Conservation (phyloP, 2,797 vertebrate species). For the Aldrovandia affinis region DNA sequence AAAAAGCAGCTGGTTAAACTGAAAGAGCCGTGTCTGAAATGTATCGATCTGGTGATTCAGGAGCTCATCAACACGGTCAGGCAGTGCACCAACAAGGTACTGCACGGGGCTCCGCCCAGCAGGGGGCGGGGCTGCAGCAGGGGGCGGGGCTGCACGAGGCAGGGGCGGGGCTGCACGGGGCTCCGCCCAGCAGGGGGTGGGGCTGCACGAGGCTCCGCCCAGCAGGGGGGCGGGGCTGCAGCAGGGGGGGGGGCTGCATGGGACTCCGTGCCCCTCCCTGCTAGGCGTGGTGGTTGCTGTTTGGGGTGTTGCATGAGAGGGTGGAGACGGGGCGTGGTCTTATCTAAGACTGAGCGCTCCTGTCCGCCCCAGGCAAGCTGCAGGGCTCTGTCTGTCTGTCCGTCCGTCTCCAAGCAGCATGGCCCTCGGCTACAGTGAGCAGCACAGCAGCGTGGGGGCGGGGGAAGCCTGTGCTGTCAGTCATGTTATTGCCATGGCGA, state of each 20-base stretch:
- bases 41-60: slow-evolving; percentile 97
- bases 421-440: too few relatives aligned
- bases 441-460: too few relatives aligned
- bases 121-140: slow-evolving; percentile 25
- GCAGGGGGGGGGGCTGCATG: slow-evolving; percentile 29
- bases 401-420: too few relatives aligned
- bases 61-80: slow-evolving; percentile 96
- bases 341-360: slow-evolving; percentile 19
- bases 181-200: slow-evolving; percentile 47
- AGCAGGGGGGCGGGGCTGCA: slow-evolving; percentile 48
- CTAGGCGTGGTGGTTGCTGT: slow-evolving; percentile 44
- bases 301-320: slow-evolving; percentile 13
- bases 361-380: slow-evolving; percentile 60
- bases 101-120: slow-evolving; percentile 48
- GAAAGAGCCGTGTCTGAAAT: slow-evolving; percentile 96
- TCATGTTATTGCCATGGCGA: too few relatives aligned
- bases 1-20: slow-evolving; percentile 99
- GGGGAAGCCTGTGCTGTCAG: too few relatives aligned
- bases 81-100: slow-evolving; percentile 95
- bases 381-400: slow-evolving; percentile 39
- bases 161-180: slow-evolving; percentile 44
- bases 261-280: not conserved
- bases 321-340: not conserved
- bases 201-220: not conserved
- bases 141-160: slow-evolving; percentile 2